Percentiles rank a stretch among this genome's conserved stretches.
phyloP scores from a whole-genome alignment of 2,888 invertebrate species.

The Drosophila demipolita region DNA sequence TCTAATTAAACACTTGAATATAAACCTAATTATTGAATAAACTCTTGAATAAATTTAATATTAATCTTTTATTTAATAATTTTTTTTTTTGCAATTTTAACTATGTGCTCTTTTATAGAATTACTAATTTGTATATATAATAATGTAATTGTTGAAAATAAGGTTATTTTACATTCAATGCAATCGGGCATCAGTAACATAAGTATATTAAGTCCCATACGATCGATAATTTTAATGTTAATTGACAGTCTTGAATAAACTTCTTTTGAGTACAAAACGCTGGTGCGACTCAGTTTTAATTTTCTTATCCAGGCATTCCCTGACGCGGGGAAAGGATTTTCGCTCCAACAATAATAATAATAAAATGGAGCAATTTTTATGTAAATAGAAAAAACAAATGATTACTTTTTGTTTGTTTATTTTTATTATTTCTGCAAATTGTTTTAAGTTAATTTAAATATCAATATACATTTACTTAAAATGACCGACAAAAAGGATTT shows the following conservation, averaged over 20 bases:
- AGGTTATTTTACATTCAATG: too few relatives aligned
- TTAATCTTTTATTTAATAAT: neutral
- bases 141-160: too few relatives aligned
- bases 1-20: neutral
- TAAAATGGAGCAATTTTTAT: neutral
- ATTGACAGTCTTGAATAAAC: too few relatives aligned
- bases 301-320: too few relatives aligned
- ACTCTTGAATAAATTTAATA: too few relatives aligned
- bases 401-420: conserved; percentile 18
- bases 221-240: too few relatives aligned
- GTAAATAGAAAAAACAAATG: neutral
- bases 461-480: conserved; percentile 72
- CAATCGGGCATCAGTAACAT: too few relatives aligned
- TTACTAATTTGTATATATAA: neutral
- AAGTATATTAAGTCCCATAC: too few relatives aligned
- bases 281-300: too few relatives aligned
- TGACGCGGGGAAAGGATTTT: too few relatives aligned
- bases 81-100: neutral
- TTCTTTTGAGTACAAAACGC: too few relatives aligned
- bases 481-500: conserved; percentile 54
- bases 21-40: neutral
- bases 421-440: conserved; percentile 34
- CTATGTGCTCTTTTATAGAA: neutral
- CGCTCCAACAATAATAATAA: too few relatives aligned
- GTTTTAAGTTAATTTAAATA: conserved; percentile 64